These are phyloP conservation scores for Leucozona laternaria DNA, from an alignment of 2,888 invertebrate genomes.

Conservation along the genomic window DNA sequence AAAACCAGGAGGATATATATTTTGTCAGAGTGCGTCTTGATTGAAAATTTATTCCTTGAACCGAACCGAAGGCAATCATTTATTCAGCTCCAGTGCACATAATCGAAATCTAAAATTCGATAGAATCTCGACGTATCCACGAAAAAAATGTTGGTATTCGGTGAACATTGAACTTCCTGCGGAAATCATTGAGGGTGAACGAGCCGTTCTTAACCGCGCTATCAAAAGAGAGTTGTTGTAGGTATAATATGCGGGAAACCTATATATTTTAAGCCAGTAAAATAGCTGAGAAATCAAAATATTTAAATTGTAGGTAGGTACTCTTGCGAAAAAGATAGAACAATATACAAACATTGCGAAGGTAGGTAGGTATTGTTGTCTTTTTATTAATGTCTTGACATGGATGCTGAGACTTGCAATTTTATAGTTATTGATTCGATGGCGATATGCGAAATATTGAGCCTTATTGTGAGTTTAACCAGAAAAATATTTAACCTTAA, in stretches of 20 bases:
- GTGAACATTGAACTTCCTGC: conserved; percentile 68
- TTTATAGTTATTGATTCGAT: neutral
- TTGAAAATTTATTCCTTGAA: conserved; percentile 76
- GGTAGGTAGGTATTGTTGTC: neutral
- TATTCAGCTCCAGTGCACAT: conserved; percentile 71
- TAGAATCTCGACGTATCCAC: conserved; percentile 63
- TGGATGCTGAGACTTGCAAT: neutral
- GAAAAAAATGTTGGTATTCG: conserved; percentile 1
- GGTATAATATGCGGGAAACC: conserved; percentile 24
- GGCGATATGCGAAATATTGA: neutral
- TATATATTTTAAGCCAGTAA: conserved; percentile 29
- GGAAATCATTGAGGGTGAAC: conserved; percentile 66
- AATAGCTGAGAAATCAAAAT: conserved; percentile 43
- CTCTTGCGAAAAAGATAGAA: conserved; percentile 7
- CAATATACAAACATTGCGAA: neutral
- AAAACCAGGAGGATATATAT: conserved; percentile 51
- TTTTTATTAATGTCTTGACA: conserved; percentile 3
- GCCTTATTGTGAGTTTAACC: no score
- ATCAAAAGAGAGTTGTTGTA: conserved; percentile 33
- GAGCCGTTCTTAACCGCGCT: conserved; percentile 31
- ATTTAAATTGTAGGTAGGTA: conserved; percentile 29
- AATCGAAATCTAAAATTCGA: conserved; percentile 75
- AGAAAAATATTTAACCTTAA: no score
- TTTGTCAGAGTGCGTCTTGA: conserved; percentile 70
- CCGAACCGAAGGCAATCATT: conserved; percentile 75